Evolutionary conservation across 2,113 vertebrate genomes (phyloP).

Genomic region (Alethe castanea): DNA sequence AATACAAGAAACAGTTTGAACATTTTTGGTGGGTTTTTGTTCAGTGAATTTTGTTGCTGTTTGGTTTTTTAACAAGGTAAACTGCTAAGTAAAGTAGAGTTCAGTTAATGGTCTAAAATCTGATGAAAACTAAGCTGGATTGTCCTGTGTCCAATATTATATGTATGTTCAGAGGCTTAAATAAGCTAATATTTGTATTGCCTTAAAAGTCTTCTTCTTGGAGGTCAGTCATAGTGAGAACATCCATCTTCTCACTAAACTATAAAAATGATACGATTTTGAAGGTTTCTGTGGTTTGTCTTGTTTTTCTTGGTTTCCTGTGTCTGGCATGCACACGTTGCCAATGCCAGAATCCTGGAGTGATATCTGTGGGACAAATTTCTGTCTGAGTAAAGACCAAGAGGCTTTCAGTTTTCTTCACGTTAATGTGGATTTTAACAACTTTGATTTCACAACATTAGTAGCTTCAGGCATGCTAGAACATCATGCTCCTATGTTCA

Average conservation of each 20-base stretch:
- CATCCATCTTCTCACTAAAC: slow-evolving; percentile 6
- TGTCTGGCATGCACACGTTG: slow-evolving; percentile 27
- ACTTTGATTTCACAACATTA: not conserved
- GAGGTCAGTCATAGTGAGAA: slow-evolving; percentile 14
- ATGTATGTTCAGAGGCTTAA: not conserved
- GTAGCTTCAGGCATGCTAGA: not conserved
- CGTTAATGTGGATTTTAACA: not conserved
- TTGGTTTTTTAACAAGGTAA: not conserved
- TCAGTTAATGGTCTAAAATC: not conserved
- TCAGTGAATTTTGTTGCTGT: not conserved
- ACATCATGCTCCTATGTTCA: not conserved
- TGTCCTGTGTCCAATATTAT: not conserved
- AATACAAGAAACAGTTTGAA: not conserved
- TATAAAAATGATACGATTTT: slow-evolving; percentile 8
- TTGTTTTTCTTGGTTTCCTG: slow-evolving; percentile 52
- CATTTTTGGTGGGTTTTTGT: not conserved
- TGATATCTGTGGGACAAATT: not conserved
- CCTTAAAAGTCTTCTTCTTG: not conserved
- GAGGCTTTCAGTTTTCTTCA: not conserved
- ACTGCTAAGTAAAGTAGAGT: not conserved
- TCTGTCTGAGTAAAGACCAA: not conserved
- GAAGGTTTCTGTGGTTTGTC: slow-evolving; percentile 7
- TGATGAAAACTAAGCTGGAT: not conserved
- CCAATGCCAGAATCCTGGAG: not conserved
- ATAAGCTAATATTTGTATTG: slow-evolving; percentile 40